Evolutionary conservation across 2,113 vertebrate species (phyloP), one percentile per base, ranked within the genome.

Genomic region (Pseudolaguvia tuberculata): DNA sequence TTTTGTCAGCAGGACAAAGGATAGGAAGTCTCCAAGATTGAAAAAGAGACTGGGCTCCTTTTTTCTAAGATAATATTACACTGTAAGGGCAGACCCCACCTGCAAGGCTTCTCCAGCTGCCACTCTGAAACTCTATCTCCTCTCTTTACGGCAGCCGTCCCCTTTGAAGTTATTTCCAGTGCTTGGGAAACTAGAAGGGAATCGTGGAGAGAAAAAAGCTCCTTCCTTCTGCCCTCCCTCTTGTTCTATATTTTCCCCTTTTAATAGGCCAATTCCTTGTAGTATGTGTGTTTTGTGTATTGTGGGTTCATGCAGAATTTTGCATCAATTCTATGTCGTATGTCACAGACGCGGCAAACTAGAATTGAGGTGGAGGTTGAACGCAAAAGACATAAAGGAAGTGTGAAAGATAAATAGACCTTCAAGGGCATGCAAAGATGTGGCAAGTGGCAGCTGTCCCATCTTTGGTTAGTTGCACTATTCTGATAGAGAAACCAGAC

Each of bases 151-250:
- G 88, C 88, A 86, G 87, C 80, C 79, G 83, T 83, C 70, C 78
- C 62, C 89, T 92, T 92, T 91, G 89, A 92, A 90, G 89, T 91
- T 90, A 92, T 91, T 91, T 90, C 87, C 73, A 90, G 89, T 81
- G 83, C 88, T 89, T 87, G 87, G 89, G 88, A 89, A 89, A 84
- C 80, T 77, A 86, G 76, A 83, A 84, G 70, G 68, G 73, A 72
- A 78, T 80, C 79, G 70, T 78, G 77, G 78, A 74, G 63, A 67
- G 45, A 75, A 29, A n/a, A 78, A 73, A 82, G 57, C 75, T 75
- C 81, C 78, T 71, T 78, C 77, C 39, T 58, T 15, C 20, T 20
- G 53, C 56, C 25, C 35, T 23, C 55, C 56, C 68, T 74, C 77
- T 53, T 65, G 50, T 69, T 18, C 39, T 6, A n/a, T 20, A 21